Evolutionary conservation across 2,888 invertebrate species (phyloP), one percentile per base, ranked within the genome.

Genomic region (Brachypalpus laphriformis): DNA sequence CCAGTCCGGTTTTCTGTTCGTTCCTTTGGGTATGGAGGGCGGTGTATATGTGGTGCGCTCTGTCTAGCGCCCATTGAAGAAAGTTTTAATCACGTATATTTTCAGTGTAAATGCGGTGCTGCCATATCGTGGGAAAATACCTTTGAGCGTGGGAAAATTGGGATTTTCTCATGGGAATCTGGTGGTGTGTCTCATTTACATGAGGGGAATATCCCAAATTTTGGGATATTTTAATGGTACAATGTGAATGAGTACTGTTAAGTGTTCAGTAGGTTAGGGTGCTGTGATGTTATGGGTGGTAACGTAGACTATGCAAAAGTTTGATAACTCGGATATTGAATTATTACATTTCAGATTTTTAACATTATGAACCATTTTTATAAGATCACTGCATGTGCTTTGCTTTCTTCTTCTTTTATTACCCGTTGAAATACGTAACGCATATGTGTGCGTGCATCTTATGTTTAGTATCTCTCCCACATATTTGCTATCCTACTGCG

Each of bases 121-220:
- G 87, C 89, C 87, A 87, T 87, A 87, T 87, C 88, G 89, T 90
- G 89, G 89, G 89, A 89, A 90, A 90, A 89, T 89, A 88, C 89
- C 89, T 87, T 80, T 86, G 87, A 89, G 89, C 90, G 90, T 90
- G 90, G 89, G 90, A 90, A 90, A 90, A 89, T 88, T 88, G 88
- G 88, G 87, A 89, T 88, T 87, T 88, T 87, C 86, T 87, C 87
- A 87, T 85, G 87, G 87, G 87, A 88, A 87, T 71, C 87, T 81
- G 56, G 25, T 34, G 47, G 20, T 54, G 65, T 75, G 80, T 63
- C 80, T 80, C 63, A 82, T 83, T 87, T 87, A 83, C 66, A 86
- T 77, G 40, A 49, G 14, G 18, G 22, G 47, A 85, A 76, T 71
- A 65, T 54, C 76, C 71, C 31, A 34, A 5, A 18, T 8, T 18